Evolutionary conservation across 2,113 vertebrate genomes (phyloP).

Genomic region (Elephas maximus): DNA sequence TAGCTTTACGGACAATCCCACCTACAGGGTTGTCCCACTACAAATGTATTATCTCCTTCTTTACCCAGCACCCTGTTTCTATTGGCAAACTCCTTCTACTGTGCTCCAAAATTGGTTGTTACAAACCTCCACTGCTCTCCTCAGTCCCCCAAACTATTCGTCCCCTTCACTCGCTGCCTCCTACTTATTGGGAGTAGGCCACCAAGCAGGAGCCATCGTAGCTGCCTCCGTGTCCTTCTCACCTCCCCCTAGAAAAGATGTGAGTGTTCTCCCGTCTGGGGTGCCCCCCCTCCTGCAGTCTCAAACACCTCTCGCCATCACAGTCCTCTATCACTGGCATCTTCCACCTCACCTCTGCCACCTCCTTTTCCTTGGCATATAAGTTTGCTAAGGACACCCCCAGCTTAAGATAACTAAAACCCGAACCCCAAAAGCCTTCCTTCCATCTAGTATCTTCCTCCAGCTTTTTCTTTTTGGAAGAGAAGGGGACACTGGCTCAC

Average conservation of each 20-base stretch:
- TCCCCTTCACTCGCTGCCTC: not conserved
- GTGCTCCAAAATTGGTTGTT: not conserved
- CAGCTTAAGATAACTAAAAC: not conserved
- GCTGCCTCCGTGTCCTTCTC: not conserved
- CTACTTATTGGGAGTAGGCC: not conserved
- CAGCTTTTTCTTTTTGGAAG: not conserved
- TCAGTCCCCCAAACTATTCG: too few relatives aligned
- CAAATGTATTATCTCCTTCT: not conserved
- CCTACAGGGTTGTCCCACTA: accelerated
- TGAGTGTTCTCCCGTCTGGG: too few relatives aligned
- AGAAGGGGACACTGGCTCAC: not conserved
- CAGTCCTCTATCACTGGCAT: not conserved
- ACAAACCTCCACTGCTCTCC: not conserved
- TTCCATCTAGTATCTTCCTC: not conserved
- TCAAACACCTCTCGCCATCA: not conserved
- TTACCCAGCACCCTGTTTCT: not conserved
- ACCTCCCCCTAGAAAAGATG: not conserved
- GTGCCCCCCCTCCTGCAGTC: not conserved
- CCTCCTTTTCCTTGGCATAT: not conserved
- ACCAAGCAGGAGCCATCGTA: too few relatives aligned
- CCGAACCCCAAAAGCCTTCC: not conserved
- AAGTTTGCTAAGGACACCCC: not conserved
- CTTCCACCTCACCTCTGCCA: not conserved
- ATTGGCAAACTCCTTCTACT: not conserved
- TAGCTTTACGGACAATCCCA: not conserved